Conservation (phyloP, 1,140 invertebrate genomes). For the Euglossa dilemma region DNA sequence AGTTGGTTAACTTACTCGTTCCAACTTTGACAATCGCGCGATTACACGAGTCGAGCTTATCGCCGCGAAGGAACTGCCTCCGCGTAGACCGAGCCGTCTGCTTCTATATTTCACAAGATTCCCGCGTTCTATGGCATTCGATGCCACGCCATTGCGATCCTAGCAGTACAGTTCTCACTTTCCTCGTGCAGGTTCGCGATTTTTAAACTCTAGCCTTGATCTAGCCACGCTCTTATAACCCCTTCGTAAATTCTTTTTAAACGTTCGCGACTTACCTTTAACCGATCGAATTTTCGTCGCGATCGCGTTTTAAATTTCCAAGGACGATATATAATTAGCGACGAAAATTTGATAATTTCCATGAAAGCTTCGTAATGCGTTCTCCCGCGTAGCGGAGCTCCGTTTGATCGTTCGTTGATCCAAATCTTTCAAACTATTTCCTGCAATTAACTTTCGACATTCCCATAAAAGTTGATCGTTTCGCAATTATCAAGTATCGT, state of each 20-base stretch:
- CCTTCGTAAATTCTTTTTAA: slow-evolving; percentile 23
- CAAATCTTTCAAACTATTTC: background rate
- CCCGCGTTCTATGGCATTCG: background rate
- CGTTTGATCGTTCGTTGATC: background rate
- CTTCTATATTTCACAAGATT: background rate
- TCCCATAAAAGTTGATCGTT: no score
- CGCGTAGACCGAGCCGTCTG: background rate
- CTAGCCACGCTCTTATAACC: background rate
- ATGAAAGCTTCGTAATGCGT: background rate
- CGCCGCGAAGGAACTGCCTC: no score
- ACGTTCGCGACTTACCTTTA: background rate
- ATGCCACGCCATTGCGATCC: no score
- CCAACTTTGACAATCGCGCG: background rate
- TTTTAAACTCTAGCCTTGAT: slow-evolving; percentile 19
- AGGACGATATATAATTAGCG: background rate
- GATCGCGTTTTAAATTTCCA: background rate
- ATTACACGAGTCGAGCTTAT: background rate
- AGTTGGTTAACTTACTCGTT: background rate
- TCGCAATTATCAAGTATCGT: no score
- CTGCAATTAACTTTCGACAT: background rate
- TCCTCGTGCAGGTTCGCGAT: background rate
- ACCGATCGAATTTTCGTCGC: no score
- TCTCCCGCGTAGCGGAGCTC: no score
- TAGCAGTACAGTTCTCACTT: background rate
- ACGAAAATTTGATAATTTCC: background rate